Evolutionary conservation across 2,113 vertebrate species (phyloP).

Genomic region (Uropsilus gracilis): DNA sequence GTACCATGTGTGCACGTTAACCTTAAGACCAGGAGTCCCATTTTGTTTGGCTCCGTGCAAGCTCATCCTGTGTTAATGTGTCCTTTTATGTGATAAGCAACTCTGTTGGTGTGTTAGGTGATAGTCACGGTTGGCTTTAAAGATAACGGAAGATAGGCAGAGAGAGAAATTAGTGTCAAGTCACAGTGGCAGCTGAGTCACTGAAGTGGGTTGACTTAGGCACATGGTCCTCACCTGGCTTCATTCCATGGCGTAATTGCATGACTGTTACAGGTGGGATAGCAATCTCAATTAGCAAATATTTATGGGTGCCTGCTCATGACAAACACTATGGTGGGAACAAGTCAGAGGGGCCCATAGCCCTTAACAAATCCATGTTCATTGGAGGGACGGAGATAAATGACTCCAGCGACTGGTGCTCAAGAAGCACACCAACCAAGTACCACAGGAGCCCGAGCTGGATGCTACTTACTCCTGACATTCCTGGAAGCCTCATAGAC

Average conservation of each 20-base stretch:
- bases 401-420: no score
- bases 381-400: neutral
- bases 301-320: conserved; percentile 9
- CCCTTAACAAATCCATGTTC: neutral
- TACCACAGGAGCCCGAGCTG: neutral
- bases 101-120: neutral
- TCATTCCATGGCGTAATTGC: neutral
- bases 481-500: fast-evolving
- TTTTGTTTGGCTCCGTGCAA: fast-evolving
- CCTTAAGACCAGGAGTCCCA: neutral
- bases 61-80: no score
- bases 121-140: neutral
- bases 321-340: neutral
- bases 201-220: neutral
- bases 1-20: neutral
- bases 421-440: neutral
- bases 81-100: neutral
- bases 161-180: neutral
- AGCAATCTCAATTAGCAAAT: neutral
- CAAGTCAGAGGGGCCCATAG: neutral
- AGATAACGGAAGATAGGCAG: neutral
- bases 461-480: neutral
- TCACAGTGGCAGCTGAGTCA: neutral
- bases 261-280: neutral
- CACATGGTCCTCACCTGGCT: neutral